A percentile compares a stretch with the other conserved stretches of the same genome.
Evolutionary conservation across 2,888 invertebrate genomes (phyloP).

Genomic region (Podotricha telesiphe): DNA sequence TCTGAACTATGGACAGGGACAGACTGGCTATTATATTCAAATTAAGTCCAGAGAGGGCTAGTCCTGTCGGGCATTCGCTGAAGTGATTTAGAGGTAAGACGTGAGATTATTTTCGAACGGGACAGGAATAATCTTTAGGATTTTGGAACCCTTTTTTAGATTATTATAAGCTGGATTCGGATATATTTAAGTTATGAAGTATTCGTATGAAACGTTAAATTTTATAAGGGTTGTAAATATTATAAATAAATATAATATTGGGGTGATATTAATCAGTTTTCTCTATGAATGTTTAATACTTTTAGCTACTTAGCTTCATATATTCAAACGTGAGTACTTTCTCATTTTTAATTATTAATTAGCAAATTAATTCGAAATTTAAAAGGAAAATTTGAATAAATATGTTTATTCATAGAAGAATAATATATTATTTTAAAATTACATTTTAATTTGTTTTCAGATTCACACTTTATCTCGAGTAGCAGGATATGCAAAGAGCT

Average conservation of each 20-base stretch:
- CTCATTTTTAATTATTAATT: too few relatives aligned
- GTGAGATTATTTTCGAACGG: conserved; percentile 43
- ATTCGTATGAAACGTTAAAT: conserved; percentile 2
- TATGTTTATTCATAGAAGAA: too few relatives aligned
- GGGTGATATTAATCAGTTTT: neutral
- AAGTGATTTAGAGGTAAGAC: conserved; percentile 50
- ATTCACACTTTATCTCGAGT: too few relatives aligned
- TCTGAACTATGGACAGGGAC: conserved; percentile 28
- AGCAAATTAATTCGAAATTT: too few relatives aligned
- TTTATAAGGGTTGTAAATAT: neutral
- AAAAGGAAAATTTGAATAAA: too few relatives aligned
- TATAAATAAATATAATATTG: neutral
- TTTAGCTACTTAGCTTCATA: too few relatives aligned
- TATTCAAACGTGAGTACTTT: too few relatives aligned
- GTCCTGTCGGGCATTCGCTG: conserved; percentile 44
- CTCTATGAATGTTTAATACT: too few relatives aligned
- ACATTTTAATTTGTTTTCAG: too few relatives aligned
- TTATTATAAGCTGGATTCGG: conserved; percentile 17
- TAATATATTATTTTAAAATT: too few relatives aligned
- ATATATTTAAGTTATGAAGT: conserved; percentile 9
- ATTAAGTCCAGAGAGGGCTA: conserved; percentile 49
- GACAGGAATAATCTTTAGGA: conserved; percentile 41
- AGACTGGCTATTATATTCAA: conserved; percentile 47
- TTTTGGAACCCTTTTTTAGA: conserved; percentile 40
- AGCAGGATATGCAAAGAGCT: too few relatives aligned